Conservation (phyloP, 2,797 vertebrate genomes). For the Sciurus carolinensis region DNA sequence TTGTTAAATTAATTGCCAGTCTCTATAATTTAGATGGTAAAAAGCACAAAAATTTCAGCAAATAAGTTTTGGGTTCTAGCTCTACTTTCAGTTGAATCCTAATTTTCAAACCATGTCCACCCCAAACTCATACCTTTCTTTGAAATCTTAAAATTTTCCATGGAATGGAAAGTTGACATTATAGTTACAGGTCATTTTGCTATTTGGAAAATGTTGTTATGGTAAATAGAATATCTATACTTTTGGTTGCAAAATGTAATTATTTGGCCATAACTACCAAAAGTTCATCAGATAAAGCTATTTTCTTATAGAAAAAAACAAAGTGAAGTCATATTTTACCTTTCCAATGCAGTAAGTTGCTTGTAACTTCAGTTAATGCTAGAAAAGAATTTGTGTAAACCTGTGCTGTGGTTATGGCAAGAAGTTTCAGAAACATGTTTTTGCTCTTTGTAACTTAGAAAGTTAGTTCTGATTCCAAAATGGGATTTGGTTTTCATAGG, state of each 20-base stretch:
- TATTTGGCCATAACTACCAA: not conserved
- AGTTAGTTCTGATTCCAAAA: slow-evolving; percentile 43
- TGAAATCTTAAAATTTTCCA: slow-evolving; percentile 15
- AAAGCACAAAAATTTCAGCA: slow-evolving; percentile 36
- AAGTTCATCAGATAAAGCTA: not conserved
- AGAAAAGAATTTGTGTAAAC: slow-evolving; percentile 44
- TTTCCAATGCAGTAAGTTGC: slow-evolving; percentile 21
- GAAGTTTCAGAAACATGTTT: not conserved
- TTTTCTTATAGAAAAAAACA: slow-evolving; percentile 7
- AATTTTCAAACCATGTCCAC: slow-evolving; percentile 39
- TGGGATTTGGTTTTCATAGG: slow-evolving; percentile 26
- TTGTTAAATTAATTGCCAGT: slow-evolving; percentile 48
- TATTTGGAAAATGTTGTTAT: slow-evolving; percentile 34
- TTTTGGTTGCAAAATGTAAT: slow-evolving; percentile 41
- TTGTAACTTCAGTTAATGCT: slow-evolving; percentile 51
- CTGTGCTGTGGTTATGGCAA: not conserved
- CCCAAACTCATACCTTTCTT: not conserved
- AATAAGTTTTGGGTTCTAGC: slow-evolving; percentile 42
- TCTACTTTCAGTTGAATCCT: slow-evolving; percentile 42
- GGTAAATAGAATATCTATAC: slow-evolving; percentile 37
- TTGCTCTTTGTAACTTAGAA: slow-evolving; percentile 37
- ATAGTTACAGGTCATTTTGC: not conserved
- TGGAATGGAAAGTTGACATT: slow-evolving; percentile 38
- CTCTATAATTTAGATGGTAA: slow-evolving; percentile 60
- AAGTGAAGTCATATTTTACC: slow-evolving; percentile 35